Conservation (phyloP, 2,113 vertebrate species). For the Aptenodytes forsteri region DNA sequence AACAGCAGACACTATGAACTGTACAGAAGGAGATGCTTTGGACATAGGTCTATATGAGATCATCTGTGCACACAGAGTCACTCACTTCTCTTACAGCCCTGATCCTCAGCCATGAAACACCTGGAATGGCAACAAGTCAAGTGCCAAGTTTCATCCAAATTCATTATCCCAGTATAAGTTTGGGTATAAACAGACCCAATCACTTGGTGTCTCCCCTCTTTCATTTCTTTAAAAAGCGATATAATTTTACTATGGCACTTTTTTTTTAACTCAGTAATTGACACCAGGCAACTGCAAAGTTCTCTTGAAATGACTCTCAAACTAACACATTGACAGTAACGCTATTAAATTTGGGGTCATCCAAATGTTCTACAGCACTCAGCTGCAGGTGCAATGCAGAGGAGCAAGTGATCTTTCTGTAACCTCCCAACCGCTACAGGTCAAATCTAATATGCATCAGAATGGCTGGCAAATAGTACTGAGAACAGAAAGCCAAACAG, state of each 20-base stretch:
- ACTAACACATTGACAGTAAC: neutral
- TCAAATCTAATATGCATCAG: neutral
- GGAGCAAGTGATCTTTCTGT: neutral
- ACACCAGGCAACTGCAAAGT: neutral
- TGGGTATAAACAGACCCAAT: neutral
- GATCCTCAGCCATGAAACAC: neutral
- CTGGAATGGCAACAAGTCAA: neutral
- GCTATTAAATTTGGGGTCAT: neutral
- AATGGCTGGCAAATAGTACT: neutral
- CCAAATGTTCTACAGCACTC: neutral
- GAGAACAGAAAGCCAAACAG: neutral
- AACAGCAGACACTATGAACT: neutral
- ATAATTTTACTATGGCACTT: neutral
- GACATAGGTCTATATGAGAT: neutral
- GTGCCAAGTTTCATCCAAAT: neutral
- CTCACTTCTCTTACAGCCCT: neutral
- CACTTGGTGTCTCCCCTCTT: neutral
- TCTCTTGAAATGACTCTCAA: neutral
- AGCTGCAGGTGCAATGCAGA: neutral
- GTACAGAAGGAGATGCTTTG: neutral
- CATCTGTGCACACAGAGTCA: neutral
- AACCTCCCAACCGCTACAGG: neutral
- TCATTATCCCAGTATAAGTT: neutral
- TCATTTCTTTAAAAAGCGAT: neutral
- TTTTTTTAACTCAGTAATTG: neutral